phyloP scores from a whole-genome alignment of 2,113 vertebrate genomes.

The Psittacula cyanocephala region DNA sequence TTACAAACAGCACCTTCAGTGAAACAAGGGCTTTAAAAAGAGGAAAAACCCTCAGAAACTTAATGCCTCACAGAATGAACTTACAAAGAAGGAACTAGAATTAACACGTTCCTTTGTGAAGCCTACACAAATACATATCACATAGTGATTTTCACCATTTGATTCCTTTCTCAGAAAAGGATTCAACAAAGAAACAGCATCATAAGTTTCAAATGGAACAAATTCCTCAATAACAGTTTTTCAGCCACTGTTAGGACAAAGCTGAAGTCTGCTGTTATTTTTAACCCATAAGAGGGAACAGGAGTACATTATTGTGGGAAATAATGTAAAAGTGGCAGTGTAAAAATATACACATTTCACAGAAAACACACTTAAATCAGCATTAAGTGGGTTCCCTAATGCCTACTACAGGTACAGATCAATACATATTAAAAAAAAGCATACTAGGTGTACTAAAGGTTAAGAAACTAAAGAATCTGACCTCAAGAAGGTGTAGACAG shows the following conservation, averaged over 20 bases:
- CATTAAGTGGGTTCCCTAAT: background rate
- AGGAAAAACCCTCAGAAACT: background rate
- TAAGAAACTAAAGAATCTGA: background rate
- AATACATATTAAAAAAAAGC: background rate
- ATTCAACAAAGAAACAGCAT: background rate
- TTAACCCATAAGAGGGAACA: background rate
- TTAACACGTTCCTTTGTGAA: background rate
- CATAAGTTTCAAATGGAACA: background rate
- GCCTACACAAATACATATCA: background rate
- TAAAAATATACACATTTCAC: background rate
- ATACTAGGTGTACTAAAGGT: background rate
- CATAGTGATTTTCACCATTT: background rate
- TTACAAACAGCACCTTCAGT: background rate
- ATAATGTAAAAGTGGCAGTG: background rate
- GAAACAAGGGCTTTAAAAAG: background rate
- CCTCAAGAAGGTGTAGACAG: background rate
- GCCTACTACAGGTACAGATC: background rate
- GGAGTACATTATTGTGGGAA: background rate
- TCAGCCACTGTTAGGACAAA: background rate
- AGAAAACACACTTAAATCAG: background rate
- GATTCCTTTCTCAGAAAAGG: background rate
- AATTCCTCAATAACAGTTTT: background rate
- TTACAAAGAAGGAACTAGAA: background rate
- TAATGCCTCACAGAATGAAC: background rate
- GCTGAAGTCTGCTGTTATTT: background rate